A percentile compares a stretch with the other conserved stretches of the same genome.
These are phyloP conservation scores for Apis florea DNA, from an alignment of 1,140 invertebrate species.

Conservation along the genomic window DNA sequence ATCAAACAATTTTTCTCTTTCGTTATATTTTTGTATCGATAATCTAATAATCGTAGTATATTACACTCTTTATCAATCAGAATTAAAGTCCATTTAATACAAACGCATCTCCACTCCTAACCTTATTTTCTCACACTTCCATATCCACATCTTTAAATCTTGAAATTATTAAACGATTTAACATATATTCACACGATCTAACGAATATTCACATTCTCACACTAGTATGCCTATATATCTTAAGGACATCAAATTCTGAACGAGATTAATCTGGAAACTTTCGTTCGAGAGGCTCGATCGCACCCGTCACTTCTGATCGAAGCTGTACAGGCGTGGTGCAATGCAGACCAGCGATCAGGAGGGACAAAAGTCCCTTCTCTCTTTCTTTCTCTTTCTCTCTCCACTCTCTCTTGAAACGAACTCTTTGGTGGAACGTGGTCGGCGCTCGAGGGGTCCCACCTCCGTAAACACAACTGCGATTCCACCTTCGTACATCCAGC, in stretches of 20 bases:
- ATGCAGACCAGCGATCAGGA: conserved; percentile 54
- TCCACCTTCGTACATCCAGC: conserved; percentile 13
- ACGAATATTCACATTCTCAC: too few relatives aligned
- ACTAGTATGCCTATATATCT: too few relatives aligned
- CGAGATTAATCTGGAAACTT: conserved; percentile 35
- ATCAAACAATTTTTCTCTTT: too few relatives aligned
- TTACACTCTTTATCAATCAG: too few relatives aligned
- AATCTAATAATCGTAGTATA: too few relatives aligned
- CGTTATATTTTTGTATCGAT: too few relatives aligned
- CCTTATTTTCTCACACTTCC: too few relatives aligned
- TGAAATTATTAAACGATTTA: too few relatives aligned
- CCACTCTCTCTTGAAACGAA: neutral
- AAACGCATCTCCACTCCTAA: too few relatives aligned
- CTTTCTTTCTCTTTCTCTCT: neutral
- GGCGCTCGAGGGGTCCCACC: conserved; percentile 57
- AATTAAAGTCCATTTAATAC: too few relatives aligned
- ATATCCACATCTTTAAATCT: too few relatives aligned
- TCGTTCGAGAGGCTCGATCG: conserved; percentile 35
- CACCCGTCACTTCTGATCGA: conserved; percentile 57
- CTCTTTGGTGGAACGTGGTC: conserved; percentile 52
- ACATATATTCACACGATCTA: too few relatives aligned
- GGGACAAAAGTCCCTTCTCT: conserved; percentile 54
- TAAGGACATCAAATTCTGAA: neutral
- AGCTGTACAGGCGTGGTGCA: conserved; percentile 60
- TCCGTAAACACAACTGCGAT: conserved; percentile 27